These are phyloP conservation scores for Heterotilapia buettikoferi DNA, from an alignment of 2,113 vertebrate species.

Conservation along the genomic window DNA sequence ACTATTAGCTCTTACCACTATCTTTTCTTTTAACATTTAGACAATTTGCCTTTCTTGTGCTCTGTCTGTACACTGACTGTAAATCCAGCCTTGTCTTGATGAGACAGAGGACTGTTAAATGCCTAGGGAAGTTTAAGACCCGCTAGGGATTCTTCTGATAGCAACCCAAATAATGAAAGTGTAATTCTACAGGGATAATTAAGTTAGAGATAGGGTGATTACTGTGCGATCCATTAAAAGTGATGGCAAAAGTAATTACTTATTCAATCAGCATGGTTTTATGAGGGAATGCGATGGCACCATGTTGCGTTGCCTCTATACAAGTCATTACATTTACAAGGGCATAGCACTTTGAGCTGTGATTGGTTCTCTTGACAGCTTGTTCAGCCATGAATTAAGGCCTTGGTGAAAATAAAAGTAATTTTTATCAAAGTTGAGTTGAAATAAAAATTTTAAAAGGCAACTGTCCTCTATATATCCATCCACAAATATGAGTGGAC, in stretches of 20 bases:
- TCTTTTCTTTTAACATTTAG: not conserved
- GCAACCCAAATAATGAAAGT: constrained; percentile 65
- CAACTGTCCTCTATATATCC: not conserved
- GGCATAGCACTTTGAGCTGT: constrained; percentile 33
- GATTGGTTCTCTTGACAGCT: constrained; percentile 53
- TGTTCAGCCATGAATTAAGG: constrained; percentile 43
- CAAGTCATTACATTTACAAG: constrained; percentile 57
- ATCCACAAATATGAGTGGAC: not conserved
- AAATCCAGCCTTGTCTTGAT: constrained; percentile 42
- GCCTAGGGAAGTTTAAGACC: constrained; percentile 55
- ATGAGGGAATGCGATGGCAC: constrained; percentile 41
- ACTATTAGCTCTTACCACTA: not conserved
- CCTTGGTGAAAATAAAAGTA: not conserved
- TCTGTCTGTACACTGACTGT: constrained; percentile 15
- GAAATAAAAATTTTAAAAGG: constrained; percentile 1
- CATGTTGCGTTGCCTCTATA: constrained; percentile 43
- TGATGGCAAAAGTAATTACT: constrained; percentile 69
- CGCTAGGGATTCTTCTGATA: constrained; percentile 44
- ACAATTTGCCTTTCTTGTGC: not conserved
- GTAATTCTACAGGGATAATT: constrained; percentile 68
- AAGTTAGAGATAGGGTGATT: constrained; percentile 65
- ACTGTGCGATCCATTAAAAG: constrained; percentile 64
- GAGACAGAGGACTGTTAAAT: constrained; percentile 43
- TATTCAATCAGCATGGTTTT: constrained; percentile 67
- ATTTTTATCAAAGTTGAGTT: not conserved